phyloP scores from a whole-genome alignment of 2,113 vertebrate species.

The Heterocephalus glaber region DNA sequence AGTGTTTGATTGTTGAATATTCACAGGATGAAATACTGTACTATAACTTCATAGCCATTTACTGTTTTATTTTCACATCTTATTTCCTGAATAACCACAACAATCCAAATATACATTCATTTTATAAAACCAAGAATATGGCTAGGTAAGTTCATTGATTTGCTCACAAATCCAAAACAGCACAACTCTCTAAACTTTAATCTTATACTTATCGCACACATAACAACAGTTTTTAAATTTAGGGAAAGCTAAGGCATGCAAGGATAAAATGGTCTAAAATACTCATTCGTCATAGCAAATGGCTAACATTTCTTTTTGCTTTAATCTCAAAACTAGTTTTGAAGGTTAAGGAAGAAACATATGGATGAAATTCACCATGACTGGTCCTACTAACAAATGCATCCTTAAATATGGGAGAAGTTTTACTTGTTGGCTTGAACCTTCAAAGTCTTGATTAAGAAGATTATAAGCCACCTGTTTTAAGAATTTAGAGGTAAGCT shows the following conservation, averaged over 20 bases:
- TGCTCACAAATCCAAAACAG: not conserved
- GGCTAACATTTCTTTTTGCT: not conserved
- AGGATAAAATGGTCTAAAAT: not conserved
- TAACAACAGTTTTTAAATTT: not conserved
- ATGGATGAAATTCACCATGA: not conserved
- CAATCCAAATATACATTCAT: not conserved
- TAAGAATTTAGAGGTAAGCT: not conserved
- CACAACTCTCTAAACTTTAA: not conserved
- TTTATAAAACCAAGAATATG: slow-evolving; percentile 10
- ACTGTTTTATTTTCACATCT: not conserved
- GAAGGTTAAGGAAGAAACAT: slow-evolving; percentile 6
- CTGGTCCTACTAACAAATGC: not conserved
- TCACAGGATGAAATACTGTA: not conserved
- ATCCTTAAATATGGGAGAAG: not conserved
- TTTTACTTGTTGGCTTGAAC: slow-evolving; percentile 4
- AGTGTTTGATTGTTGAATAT: not conserved
- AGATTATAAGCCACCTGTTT: slow-evolving; percentile 54
- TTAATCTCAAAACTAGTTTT: slow-evolving; percentile 13
- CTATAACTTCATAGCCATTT: not conserved
- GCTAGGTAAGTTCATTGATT: not conserved
- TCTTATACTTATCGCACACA: not conserved
- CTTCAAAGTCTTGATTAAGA: slow-evolving; percentile 29
- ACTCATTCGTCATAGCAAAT: not conserved
- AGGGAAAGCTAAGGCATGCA: not conserved
- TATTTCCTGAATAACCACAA: not conserved